phyloP scores from a whole-genome alignment of 1,140 invertebrate genomes.

The Parapsyche elsis region DNA sequence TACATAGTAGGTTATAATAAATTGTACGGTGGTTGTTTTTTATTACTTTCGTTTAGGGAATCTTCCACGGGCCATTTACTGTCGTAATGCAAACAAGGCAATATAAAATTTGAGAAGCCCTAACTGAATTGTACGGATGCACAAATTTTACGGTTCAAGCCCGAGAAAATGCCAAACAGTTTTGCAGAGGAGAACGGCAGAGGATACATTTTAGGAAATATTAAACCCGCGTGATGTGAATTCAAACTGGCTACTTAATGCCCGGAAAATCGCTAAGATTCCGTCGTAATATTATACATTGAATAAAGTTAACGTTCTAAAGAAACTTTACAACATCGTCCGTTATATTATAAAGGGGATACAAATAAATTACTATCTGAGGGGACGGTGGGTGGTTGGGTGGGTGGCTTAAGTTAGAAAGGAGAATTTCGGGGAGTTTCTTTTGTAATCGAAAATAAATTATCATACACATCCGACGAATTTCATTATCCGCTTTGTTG shows the following conservation, averaged over 20 bases:
- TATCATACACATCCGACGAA: slow-evolving; percentile 25
- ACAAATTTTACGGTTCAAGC: slow-evolving; percentile 39
- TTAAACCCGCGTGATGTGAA: neutral
- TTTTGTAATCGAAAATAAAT: slow-evolving; percentile 34
- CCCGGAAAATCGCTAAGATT: no score
- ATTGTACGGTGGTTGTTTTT: no score
- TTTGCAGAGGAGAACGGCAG: neutral
- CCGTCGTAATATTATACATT: no score
- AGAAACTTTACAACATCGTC: slow-evolving; percentile 3
- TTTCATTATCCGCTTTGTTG: slow-evolving; percentile 40
- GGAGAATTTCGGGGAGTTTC: neutral
- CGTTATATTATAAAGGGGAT: neutral
- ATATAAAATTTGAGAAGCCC: neutral
- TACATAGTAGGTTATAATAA: no score
- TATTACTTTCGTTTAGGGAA: no score
- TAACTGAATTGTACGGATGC: slow-evolving; percentile 21
- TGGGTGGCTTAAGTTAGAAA: no score
- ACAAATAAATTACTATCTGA: neutral
- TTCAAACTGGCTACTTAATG: neutral
- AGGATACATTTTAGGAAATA: neutral
- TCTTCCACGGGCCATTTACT: neutral
- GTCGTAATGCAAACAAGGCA: no score
- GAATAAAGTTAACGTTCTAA: no score
- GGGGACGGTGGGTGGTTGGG: neutral
- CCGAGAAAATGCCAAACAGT: neutral